Evolutionary conservation across 2,113 vertebrate species (phyloP).

Genomic region (Nicator chloris): DNA sequence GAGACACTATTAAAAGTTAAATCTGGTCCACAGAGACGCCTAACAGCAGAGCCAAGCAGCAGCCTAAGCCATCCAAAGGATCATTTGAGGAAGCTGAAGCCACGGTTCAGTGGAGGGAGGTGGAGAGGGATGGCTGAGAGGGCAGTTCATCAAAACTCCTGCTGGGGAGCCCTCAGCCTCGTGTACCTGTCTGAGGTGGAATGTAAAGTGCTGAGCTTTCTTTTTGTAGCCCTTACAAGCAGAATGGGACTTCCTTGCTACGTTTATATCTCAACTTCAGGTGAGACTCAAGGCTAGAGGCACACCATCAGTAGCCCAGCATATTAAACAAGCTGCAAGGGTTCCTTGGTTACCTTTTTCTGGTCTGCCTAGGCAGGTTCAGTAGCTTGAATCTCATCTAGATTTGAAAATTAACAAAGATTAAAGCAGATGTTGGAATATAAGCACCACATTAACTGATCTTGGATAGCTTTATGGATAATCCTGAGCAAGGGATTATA

Average conservation of each 20-base stretch:
- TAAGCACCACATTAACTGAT: background rate
- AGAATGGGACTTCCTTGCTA: background rate
- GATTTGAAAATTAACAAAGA: background rate
- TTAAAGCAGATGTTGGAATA: background rate
- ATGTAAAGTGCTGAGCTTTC: background rate
- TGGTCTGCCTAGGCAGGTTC: background rate
- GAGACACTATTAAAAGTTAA: background rate
- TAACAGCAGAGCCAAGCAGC: background rate
- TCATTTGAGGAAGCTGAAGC: background rate
- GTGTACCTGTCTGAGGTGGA: background rate
- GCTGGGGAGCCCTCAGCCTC: background rate
- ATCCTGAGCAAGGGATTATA: background rate
- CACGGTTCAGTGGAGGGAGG: background rate
- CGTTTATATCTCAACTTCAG: background rate
- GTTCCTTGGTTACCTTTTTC: background rate
- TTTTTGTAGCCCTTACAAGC: background rate
- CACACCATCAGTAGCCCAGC: background rate
- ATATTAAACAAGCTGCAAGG: background rate
- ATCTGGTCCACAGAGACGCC: background rate
- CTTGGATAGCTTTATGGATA: background rate
- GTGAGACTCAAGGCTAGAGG: background rate
- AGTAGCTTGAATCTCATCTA: background rate
- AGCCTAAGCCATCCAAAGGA: background rate
- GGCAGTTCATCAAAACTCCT: background rate
- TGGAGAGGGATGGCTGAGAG: background rate